Conservation (phyloP, 30 jellyfish, hydroid and myxozoan species). For the Aurelia sp. region DNA sequence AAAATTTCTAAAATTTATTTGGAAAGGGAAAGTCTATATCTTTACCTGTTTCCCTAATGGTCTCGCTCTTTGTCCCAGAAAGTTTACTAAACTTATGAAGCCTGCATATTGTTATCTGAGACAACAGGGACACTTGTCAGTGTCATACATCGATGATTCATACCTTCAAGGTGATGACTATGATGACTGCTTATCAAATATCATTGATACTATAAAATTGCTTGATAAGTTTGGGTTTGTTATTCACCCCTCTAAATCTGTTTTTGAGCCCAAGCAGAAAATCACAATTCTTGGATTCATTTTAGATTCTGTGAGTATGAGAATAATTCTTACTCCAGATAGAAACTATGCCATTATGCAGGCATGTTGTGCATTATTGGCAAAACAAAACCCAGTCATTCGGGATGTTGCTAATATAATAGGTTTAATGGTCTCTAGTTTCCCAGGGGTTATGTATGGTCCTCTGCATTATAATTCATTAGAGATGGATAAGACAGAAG, state of each 20-base stretch:
- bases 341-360: neutral
- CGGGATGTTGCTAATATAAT: conserved; percentile 44
- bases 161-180: conserved; percentile 24
- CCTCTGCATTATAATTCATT: conserved; percentile 44
- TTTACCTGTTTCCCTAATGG: conserved; percentile 52
- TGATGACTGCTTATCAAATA: conserved; percentile 20
- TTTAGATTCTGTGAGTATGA: neutral
- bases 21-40: conserved; percentile 11
- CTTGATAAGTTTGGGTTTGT: conserved; percentile 43
- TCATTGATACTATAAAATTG: conserved; percentile 9
- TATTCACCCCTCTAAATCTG: conserved; percentile 46
- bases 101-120: conserved; percentile 30
- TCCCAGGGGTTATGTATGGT: conserved; percentile 58
- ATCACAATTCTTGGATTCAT: too few species aligned
- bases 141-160: conserved; percentile 50
- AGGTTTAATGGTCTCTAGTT: conserved; percentile 33
- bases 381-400: neutral
- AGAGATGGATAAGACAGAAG: conserved; percentile 45
- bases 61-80: conserved; percentile 10
- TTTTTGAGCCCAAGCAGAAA: neutral
- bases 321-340: conserved; percentile 29
- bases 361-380: neutral
- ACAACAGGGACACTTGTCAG: conserved; percentile 15
- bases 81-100: conserved; percentile 43
- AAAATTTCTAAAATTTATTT: neutral